A percentile compares a stretch with the other conserved stretches of the same genome.
Conservation (phyloP, 2,888 invertebrate species). For the Tenthredo amoena region DNA sequence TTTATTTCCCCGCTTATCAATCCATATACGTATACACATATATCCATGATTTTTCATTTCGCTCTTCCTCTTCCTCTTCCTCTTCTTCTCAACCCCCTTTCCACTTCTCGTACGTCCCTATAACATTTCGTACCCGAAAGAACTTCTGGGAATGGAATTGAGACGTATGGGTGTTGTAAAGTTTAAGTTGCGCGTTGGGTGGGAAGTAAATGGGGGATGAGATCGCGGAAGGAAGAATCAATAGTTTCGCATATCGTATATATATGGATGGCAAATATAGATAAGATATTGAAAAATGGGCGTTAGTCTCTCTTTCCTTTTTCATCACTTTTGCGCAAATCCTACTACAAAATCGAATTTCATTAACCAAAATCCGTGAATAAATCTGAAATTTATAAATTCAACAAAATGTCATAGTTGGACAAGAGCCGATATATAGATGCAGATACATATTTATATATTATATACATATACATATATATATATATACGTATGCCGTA, state of each 20-base stretch:
- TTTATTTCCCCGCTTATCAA: neutral
- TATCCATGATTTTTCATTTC: neutral
- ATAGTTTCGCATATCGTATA: constrained; percentile 29
- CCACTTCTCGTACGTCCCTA: neutral
- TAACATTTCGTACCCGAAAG: constrained; percentile 46
- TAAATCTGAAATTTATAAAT: neutral
- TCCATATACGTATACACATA: neutral
- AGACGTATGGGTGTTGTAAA: constrained; percentile 65
- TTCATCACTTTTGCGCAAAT: neutral
- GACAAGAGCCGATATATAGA: constrained; percentile 7
- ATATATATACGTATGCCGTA: too few species aligned
- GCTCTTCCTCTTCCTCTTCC: neutral
- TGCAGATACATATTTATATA: neutral
- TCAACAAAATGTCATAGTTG: neutral
- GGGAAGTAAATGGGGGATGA: constrained; percentile 50
- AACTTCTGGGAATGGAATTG: constrained; percentile 65
- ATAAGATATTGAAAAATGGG: neutral
- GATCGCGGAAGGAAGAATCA: constrained; percentile 54
- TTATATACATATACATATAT: neutral
- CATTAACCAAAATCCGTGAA: neutral
- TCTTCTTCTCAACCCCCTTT: neutral
- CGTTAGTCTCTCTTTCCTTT: neutral
- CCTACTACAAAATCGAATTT: neutral
- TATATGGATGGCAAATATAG: neutral
- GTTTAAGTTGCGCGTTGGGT: constrained; percentile 59